Percentiles rank a stretch among this genome's conserved stretches.
Evolutionary conservation across 2,888 invertebrate genomes (phyloP).

Genomic region (Apoda limacodes): DNA sequence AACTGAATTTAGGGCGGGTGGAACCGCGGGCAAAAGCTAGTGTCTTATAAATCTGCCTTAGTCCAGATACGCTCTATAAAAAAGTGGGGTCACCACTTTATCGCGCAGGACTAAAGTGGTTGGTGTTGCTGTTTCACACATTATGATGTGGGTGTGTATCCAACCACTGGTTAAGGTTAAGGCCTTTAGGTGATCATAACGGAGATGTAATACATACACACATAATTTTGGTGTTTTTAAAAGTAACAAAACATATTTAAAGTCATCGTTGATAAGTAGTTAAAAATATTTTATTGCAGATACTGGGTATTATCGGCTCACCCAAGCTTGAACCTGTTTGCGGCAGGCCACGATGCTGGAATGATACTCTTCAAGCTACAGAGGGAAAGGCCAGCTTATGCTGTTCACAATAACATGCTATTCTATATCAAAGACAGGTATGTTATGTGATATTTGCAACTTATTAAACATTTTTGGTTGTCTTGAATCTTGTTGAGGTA

Average conservation of each 20-base stretch:
- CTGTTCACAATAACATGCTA: conserved; percentile 91
- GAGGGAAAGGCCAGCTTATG: conserved; percentile 95
- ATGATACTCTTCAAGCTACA: conserved; percentile 95
- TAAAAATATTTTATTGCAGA: conserved; percentile 47
- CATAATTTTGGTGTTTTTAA: background rate
- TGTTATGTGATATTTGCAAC: conserved; percentile 8
- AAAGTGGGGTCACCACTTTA: too few relatives aligned
- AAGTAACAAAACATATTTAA: background rate
- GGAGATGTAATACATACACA: background rate
- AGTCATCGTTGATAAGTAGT: background rate
- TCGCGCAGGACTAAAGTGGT: too few relatives aligned
- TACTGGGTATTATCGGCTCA: conserved; percentile 98
- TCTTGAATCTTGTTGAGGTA: too few relatives aligned
- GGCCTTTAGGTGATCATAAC: too few relatives aligned
- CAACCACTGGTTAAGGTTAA: background rate
- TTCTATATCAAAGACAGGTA: conserved; percentile 97
- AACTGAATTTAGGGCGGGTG: too few relatives aligned
- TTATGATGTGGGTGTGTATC: too few relatives aligned
- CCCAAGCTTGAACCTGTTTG: conserved; percentile 95
- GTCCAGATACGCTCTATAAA: too few relatives aligned
- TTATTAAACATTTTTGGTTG: too few relatives aligned
- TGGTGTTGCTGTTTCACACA: too few relatives aligned
- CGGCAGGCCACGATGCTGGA: conserved; percentile 99
- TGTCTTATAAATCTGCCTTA: too few relatives aligned
- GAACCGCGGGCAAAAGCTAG: too few relatives aligned